Base-by-base conservation (phyloP, 2,113 vertebrate genomes). In the Syngnathus typhle region DNA sequence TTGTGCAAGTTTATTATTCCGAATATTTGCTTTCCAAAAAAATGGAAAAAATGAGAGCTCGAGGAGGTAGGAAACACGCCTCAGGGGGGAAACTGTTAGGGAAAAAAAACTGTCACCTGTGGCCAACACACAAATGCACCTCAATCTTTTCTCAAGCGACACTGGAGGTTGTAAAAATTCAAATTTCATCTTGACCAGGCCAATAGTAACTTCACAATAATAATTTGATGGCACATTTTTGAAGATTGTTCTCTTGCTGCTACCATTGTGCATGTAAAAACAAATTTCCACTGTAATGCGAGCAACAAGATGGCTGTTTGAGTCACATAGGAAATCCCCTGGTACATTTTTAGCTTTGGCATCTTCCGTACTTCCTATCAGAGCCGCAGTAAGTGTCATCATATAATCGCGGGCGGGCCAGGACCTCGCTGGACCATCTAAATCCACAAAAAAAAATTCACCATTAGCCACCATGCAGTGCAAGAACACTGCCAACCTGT, bases 251-350 rank as follows among this genome's bases (percentile, higher is more conserved):
- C 43, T 46, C 12, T 13, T 44, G 11, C 43, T 44, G 43, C 12
- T 15, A 9, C 12, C 4, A 16, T 5, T 16, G 44, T 46, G 15
- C 15, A 46, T 16, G 27, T 9, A 41, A 41, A 41, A 9, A 41
- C 39, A 1, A 1, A 41, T 41, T 9, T 41, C 39, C 39, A 6
- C 6, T 41, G 70, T 65, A 65, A 82, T 67, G 69, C 78, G 10
- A 81, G 83, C 77, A 80, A 85, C 81, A 68, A 75, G 65, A 69
- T 44, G 12, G 36, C 18, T 11, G 54, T 37, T 63, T 86, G 87
- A 88, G 80, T 87, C 85, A 89, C 74, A 60, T 54, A 88, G 84
- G 83, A 85, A 85, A 85, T 85, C 79, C 80, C 87, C 80, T 19
- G 65, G 67, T 70, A 74, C 71, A 71, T 80, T 84, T 84, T 73